Evolutionary conservation across 2,888 invertebrate genomes (phyloP).

Genomic region (Quadriops clusia): DNA sequence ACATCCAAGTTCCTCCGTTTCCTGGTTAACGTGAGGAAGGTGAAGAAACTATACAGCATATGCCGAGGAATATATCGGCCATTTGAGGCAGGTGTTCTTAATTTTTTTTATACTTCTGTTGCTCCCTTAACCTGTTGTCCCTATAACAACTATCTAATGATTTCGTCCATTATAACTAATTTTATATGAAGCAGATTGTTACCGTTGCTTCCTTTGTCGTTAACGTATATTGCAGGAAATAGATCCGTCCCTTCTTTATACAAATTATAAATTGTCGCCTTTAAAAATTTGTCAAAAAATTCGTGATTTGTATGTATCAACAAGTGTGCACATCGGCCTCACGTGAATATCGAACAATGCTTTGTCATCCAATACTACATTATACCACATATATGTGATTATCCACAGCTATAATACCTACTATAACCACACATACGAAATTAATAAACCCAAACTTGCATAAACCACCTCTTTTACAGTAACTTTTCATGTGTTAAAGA

Average conservation of each 20-base stretch:
- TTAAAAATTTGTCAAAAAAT: too few relatives aligned
- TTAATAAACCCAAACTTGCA: too few relatives aligned
- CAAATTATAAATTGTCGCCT: too few relatives aligned
- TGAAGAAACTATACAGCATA: conserved; percentile 27
- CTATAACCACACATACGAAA: too few relatives aligned
- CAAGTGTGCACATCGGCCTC: too few relatives aligned
- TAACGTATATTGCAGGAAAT: conserved; percentile 10
- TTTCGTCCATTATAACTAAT: conserved; percentile 19
- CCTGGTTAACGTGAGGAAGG: conserved; percentile 21
- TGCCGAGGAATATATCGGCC: conserved; percentile 23
- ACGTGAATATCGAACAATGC: too few relatives aligned
- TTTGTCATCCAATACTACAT: too few relatives aligned
- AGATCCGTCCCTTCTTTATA: too few relatives aligned
- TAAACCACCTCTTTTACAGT: too few relatives aligned
- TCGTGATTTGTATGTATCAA: too few relatives aligned
- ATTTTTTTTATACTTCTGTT: conserved; percentile 16
- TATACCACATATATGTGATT: too few relatives aligned
- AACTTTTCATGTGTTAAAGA: conserved; percentile 4
- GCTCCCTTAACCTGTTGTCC: conserved; percentile 20
- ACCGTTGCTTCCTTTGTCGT: conserved; percentile 13
- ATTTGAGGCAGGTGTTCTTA: conserved; percentile 21
- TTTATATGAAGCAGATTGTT: conserved; percentile 16
- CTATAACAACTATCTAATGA: conserved; percentile 18
- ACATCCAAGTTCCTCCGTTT: conserved; percentile 17
- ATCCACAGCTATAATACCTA: too few relatives aligned